Evolutionary conservation across 2,888 invertebrate genomes (phyloP).

Genomic region (Meteorus colon): DNA sequence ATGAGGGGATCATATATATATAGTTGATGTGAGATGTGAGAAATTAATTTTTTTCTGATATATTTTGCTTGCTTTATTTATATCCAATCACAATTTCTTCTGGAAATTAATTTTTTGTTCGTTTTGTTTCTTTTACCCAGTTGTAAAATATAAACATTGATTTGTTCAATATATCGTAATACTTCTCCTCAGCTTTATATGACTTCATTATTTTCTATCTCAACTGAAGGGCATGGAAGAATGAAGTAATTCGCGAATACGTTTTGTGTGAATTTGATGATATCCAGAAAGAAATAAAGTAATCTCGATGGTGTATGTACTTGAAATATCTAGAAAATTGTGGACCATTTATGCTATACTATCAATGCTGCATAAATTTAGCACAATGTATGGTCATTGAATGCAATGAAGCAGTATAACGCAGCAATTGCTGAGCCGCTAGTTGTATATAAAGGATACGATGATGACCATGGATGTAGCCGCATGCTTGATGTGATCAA

Average conservation of each 20-base stretch:
- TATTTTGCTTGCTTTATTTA: neutral
- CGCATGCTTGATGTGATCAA: constrained; percentile 8
- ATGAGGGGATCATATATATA: neutral
- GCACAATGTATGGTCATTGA: no score
- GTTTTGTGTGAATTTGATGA: no score
- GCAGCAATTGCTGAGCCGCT: neutral
- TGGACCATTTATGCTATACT: no score
- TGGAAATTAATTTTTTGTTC: neutral
- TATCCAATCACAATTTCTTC: constrained; percentile 18
- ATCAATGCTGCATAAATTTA: no score
- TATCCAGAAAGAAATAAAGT: no score
- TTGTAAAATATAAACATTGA: neutral
- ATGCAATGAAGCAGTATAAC: neutral
- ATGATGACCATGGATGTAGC: neutral
- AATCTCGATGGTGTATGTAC: no score
- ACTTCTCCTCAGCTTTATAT: neutral
- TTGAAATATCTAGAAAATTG: no score
- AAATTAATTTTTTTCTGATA: neutral
- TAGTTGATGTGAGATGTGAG: neutral
- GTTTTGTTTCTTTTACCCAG: neutral
- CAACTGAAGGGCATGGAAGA: neutral
- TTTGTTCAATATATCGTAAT: neutral
- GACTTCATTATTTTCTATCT: neutral
- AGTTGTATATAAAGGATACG: constrained; percentile 7
- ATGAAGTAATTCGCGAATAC: no score